Evolutionary conservation across 2,888 invertebrate species (phyloP), one percentile per base, ranked within the genome.

Genomic region (Cantharis lateralis): DNA sequence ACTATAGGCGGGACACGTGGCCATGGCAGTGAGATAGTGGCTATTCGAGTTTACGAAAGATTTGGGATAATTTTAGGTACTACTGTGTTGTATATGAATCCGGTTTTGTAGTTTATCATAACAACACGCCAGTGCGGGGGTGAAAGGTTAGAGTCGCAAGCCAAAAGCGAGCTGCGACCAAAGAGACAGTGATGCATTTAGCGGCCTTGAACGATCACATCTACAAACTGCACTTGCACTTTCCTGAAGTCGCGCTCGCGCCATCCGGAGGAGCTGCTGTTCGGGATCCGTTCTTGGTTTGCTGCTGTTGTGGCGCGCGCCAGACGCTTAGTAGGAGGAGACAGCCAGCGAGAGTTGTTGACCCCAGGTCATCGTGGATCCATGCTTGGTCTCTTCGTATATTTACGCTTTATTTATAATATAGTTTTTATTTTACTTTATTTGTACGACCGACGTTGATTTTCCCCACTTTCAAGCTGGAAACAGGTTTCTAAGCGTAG

Each of bases 311-410:
- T 80, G 78, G 81, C 79, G 78, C 80, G 84, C 86, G 84, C 85
- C 86, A 86, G 86, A 86, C 86, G 86, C 83, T 82, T 86, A 88
- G 88, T 88, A 86, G 88, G 88, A 86, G 88, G 87, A 87, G 87
- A 87, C 86, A 86, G 48, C 48, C 48, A 48, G 85, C 85, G 87
- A 86, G 86, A 87, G 88, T 88, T 87, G 88, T 88, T 88, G 88
- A 88, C 88, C 88, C 87, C 86, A 87, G 88, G 87, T 87, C 88
- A 88, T 86, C 86, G 84, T 85, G 84, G 84, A 86, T 86, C 48
- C 86, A 85, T 85, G 84, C 86, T 86, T 83, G 83, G 85, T 32
- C n/a, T 84, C 84, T 84, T 81, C 79, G 80, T 84, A 83, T 84
- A 85, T 84, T 83, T 83, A 85, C 83, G 83, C 83, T 85, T 86